These are phyloP conservation scores for Polyploca ridens DNA, from an alignment of 2,888 invertebrate species.

Conservation along the genomic window DNA sequence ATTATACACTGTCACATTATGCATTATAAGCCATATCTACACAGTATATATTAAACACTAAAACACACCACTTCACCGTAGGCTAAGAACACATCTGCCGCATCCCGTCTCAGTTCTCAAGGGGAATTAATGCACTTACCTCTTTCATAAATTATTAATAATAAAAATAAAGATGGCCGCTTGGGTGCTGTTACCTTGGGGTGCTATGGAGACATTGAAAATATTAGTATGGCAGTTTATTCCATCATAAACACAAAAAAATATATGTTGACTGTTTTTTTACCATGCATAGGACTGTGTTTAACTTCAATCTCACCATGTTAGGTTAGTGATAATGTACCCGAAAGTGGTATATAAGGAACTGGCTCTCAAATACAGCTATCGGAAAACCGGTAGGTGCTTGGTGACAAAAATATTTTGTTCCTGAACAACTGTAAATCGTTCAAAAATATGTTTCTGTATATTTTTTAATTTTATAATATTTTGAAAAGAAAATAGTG, in stretches of 20 bases:
- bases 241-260: not conserved
- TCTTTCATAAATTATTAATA: slow-evolving; percentile 68
- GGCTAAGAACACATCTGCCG: slow-evolving; percentile 36
- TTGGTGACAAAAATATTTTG: too few relatives aligned
- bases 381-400: too few relatives aligned
- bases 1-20: not conserved
- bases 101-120: slow-evolving; percentile 34
- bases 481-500: not conserved
- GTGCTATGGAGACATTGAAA: not conserved
- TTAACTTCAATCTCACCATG: too few relatives aligned
- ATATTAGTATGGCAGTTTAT: not conserved
- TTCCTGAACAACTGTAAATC: too few relatives aligned
- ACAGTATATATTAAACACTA: slow-evolving; percentile 9
- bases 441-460: too few relatives aligned
- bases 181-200: slow-evolving; percentile 56
- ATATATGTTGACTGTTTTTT: too few relatives aligned
- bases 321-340: too few relatives aligned
- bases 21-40: not conserved
- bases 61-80: slow-evolving; percentile 23
- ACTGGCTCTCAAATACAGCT: too few relatives aligned
- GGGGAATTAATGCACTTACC: slow-evolving; percentile 62
- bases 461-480: too few relatives aligned
- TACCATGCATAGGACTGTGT: too few relatives aligned
- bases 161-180: slow-evolving; percentile 67
- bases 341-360: too few relatives aligned